Conservation (phyloP, 2,797 vertebrate species). For the Nannoperca obscura region DNA sequence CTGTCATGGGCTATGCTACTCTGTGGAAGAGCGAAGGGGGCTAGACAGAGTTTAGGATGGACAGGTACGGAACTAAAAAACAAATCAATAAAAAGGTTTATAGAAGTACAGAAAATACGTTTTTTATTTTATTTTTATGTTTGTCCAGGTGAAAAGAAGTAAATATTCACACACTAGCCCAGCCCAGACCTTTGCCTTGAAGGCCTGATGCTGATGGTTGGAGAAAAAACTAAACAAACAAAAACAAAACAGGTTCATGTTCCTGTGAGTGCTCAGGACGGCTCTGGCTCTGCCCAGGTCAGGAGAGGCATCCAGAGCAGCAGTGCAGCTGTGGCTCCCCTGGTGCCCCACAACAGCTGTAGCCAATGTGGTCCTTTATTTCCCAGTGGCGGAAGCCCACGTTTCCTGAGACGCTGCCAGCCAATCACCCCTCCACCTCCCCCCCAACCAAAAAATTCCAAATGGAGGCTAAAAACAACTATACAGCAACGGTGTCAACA, state of each 20-base stretch:
- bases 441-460: constrained; percentile 82
- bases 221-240: too few species aligned
- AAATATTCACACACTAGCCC: not conserved
- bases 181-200: not conserved
- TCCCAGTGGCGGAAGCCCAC: constrained; percentile 82
- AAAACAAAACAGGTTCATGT: constrained; percentile 6
- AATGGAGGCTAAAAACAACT: constrained; percentile 88
- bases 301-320: constrained; percentile 75
- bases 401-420: constrained; percentile 79
- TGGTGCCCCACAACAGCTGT: constrained; percentile 87
- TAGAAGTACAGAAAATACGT: constrained; percentile 7
- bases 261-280: constrained; percentile 9
- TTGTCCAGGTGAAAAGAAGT: constrained; percentile 31
- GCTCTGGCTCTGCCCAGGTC: constrained; percentile 49
- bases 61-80: constrained; percentile 32
- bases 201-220: constrained; percentile 9
- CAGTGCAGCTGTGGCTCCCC: constrained; percentile 66
- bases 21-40: constrained; percentile 32
- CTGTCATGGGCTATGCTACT: constrained; percentile 59
- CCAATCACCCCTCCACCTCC: constrained; percentile 58
- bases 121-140: not conserved
- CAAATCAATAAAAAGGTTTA: not conserved
- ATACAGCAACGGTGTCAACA: constrained; percentile 91
- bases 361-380: constrained; percentile 69
- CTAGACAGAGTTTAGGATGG: constrained; percentile 12